Base-by-base conservation (phyloP, 2,888 invertebrate species). In the Scaptomyza polygonia region DNA sequence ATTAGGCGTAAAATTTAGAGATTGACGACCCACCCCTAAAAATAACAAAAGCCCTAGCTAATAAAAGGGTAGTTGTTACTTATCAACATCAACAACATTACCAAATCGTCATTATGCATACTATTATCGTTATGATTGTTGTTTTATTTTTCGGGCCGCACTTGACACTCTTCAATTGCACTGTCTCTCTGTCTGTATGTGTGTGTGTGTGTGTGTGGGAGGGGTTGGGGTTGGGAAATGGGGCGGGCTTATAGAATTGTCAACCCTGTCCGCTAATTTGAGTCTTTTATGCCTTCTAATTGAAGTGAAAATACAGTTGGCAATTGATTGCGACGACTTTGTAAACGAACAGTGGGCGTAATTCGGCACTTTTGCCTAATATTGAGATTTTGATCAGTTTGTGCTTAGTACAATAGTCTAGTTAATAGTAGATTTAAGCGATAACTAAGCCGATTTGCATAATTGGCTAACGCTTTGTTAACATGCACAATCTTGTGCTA, bases 1-100 rank as follows among this genome's bases (percentile, higher is more conserved):
- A 90, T 90, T 90, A 90, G 88, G 85, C 88, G 83, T 90, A 80
- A 89, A 90, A 90, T 89, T 78, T 72, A 78, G 84, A 80, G 88
- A 90, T 88, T 89, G 86, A 48, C 32, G 42, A 66, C 47, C 29
- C 72, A 77, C 72, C 70, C 70, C 51, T 40, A 45, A 45, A 53
- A 34, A 21, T 4, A 21, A 21, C 21, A 21, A 21, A 21, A 4
- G 21, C 21, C 30, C 44, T 45, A 34, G 53, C 54, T 81, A 81
- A 81, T 81, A 61, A 82, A 88, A 86, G 82, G 79, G 86, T 88
- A 88, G 82, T 64, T 74, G 32, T 61, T 64, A 67, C 65, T 63
- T 74, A 78, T 59, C 77, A 56, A 32, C 47, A 30, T 39, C 30
- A 51, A 44, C 44, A 25, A 27, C 36, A 59, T 53, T 58, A 45